Evolutionary conservation across 1,140 invertebrate species (phyloP).

Genomic region (Drosophila lacteicornis): DNA sequence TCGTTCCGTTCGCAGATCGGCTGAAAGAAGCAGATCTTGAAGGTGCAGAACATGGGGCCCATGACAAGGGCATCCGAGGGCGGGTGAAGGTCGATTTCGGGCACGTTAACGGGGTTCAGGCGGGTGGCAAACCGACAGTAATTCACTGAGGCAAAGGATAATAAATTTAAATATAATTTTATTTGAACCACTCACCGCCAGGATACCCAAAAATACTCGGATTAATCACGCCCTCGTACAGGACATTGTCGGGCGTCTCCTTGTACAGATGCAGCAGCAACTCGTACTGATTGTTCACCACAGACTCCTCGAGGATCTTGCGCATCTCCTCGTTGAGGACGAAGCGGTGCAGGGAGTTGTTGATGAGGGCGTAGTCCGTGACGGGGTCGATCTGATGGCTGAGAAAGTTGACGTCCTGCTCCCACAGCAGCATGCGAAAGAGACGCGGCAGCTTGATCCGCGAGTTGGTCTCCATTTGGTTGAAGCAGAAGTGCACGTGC

Average conservation of each 20-base stretch:
- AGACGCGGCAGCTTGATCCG: constrained; percentile 49
- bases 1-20: constrained; percentile 41
- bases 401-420: constrained; percentile 37
- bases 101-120: not conserved
- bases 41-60: constrained; percentile 53
- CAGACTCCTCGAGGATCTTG: constrained; percentile 46
- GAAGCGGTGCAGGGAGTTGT: constrained; percentile 73
- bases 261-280: constrained; percentile 59
- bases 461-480: constrained; percentile 57
- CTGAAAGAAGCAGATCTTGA: constrained; percentile 69
- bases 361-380: constrained; percentile 58
- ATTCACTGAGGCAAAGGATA: too few species aligned
- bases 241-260: constrained; percentile 48
- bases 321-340: constrained; percentile 60
- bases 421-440: constrained; percentile 50
- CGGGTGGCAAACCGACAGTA: constrained; percentile 52
- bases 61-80: not conserved
- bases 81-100: not conserved
- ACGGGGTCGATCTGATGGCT: constrained; percentile 34
- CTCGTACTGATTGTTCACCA: constrained; percentile 47
- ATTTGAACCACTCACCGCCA: constrained; percentile 21
- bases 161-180: too few species aligned
- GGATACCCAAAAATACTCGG: constrained; percentile 67
- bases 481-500: constrained; percentile 4
- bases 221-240: constrained; percentile 61